Base-by-base conservation (phyloP, 2,797 vertebrate genomes). In the Megalops cyprinoides region DNA sequence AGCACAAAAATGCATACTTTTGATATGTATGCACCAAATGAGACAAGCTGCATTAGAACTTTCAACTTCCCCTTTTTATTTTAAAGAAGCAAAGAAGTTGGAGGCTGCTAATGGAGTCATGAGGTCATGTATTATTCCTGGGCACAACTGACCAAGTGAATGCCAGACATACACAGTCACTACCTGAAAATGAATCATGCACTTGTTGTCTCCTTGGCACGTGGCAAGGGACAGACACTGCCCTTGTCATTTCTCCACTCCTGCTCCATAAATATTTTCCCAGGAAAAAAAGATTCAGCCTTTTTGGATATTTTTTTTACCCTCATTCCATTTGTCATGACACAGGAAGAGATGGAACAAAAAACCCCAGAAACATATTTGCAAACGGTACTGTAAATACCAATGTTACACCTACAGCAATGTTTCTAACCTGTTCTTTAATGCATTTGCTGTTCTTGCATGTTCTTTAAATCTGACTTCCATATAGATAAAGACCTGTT, bases 191-290 rank as follows among this genome's bases (percentile, higher is more conserved):
- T 62, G 60, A 62, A 62, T 62, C 60, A 4, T 18, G 1, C 60
- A 18, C 60, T 62, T 34, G n/a, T n/a, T n/a, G 14, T 34, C 25
- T 62, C 10, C 8, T 12, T 12, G 28, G 25, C 28, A 5, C 60
- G 12, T 12, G 12, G 28, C 14, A 25, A 25, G 28, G 34, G 62
- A 25, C 60, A 34, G 53, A 56, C n/a, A 15, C 20, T 23, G 15
- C 9, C 53, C 23, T n/a, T 12, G 4, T 25, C 28, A 1, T 62
- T 12, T 34, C 8, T 2, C 25, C 28, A 31, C 58, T 12, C 4
- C 58, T 18, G 28, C 60, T 62, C n/a, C n/a, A n/a, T n/a, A n/a
- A 14, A 62, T 62, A 60, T 60, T 60, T 60, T 60, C 56, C 25
- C n/a, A 60, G 31, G 51, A 20, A 55, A 23, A 56, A 60, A 28